These are phyloP conservation scores for Nowickia ferox DNA, from an alignment of 2,888 invertebrate genomes.

Conservation along the genomic window DNA sequence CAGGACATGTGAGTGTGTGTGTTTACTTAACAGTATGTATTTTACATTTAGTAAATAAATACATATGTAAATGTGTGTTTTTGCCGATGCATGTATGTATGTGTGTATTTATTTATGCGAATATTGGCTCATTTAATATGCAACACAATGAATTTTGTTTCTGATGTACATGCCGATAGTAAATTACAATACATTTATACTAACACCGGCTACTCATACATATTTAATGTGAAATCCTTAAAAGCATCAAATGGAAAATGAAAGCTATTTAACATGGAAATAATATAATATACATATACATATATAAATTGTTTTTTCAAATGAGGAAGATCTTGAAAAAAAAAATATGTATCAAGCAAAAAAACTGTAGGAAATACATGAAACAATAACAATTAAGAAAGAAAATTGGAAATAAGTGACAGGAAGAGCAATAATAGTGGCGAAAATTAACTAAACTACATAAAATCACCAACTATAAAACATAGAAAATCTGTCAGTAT, in stretches of 20 bases:
- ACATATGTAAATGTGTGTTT: neutral
- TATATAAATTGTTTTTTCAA: too few species aligned
- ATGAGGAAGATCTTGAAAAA: too few species aligned
- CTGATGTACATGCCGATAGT: slow-evolving; percentile 56
- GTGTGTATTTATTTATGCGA: slow-evolving; percentile 22
- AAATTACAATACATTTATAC: slow-evolving; percentile 56
- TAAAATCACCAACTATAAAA: too few species aligned
- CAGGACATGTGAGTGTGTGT: neutral
- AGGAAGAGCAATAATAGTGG: too few species aligned
- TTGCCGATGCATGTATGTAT: neutral
- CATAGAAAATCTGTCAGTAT: too few species aligned
- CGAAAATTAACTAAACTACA: too few species aligned
- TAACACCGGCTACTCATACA: slow-evolving; percentile 13
- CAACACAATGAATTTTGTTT: slow-evolving; percentile 63
- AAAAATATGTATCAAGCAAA: too few species aligned
- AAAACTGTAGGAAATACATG: too few species aligned
- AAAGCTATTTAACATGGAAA: neutral
- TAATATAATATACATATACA: too few species aligned
- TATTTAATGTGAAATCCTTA: slow-evolving; percentile 22
- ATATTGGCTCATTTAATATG: slow-evolving; percentile 69
- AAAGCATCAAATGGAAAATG: neutral
- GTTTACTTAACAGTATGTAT: slow-evolving; percentile 7
- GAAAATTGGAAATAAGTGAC: too few species aligned
- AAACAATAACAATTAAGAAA: too few species aligned
- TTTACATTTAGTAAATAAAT: slow-evolving; percentile 31